Base-by-base conservation (phyloP, 2,888 invertebrate genomes). In the Drosophila kambysellisi region DNA sequence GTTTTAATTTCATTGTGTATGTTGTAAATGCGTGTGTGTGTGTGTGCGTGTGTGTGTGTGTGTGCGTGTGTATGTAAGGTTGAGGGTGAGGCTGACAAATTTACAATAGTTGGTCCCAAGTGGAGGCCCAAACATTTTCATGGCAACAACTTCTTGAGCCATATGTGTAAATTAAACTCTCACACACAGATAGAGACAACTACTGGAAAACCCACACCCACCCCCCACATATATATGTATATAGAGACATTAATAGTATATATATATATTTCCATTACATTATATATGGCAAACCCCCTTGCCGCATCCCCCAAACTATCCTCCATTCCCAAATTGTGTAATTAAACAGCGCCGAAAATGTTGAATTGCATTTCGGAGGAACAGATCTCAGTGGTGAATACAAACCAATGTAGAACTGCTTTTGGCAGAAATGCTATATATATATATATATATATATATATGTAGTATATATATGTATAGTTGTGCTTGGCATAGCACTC, bases 1-100 rank as follows among this genome's bases (percentile, higher is more conserved):
- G 88, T 91, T 88, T 88, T 88, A 88, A 88, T 91, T 88, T 88
- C 89, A 81, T 82, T 80, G 69, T 74, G 66, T 63, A 63, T 43
- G 11, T 82, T 78, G 67, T 74, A 62, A 58, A 67, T 48, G 20
- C 12, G 43, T 20, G 35, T 39, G 39, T 41, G 58, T 41, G 25
- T 51, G n/a, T 32, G 29, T 30, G 46, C 43, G 37, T 9, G 32
- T 29, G 50, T 30, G 8, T 20, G n/a, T 12, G 20, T 12, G 12
- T 20, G 56, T 9, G 53, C 4, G 52, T 20, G 48, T 15, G 53
- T 20, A 15, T 43, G 11, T n/a, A 4, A 25, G 46, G 46, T 46
- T 46, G 46, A 46, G 25, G 46, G 3, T 30, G 60, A 30, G 75
- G 62, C 69, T 70, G 71, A 63, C 37, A 69, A 65, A 66, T 51